Evolutionary conservation across 2,888 invertebrate genomes (phyloP), one percentile per base, ranked within the genome.

Genomic region (Ditylenchus weischeri): DNA sequence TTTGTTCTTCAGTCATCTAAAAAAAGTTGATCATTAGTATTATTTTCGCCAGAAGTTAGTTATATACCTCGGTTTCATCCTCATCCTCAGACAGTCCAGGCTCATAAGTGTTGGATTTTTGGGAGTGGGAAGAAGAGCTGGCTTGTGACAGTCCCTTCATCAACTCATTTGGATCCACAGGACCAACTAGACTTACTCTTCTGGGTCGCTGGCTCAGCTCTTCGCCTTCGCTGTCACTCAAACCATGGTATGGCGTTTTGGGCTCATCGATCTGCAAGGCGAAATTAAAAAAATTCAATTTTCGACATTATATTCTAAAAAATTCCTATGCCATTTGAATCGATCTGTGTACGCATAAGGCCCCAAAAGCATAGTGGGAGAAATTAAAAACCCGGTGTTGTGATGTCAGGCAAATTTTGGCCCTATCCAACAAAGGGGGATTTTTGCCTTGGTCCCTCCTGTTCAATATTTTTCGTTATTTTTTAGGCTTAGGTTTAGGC

Each of bases 231-330:
- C 81, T 78, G 57, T 86, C 86, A 15, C 74, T 76, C 59, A 84
- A 83, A 66, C 83, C 84, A 83, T 88, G 88, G 80, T 88, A 91
- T 0, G 98, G 98, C 36, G 98, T 98, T 85, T 95, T 95, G 1
- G 98, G 96, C 85, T 98, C 98, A 80, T 93, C 81, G 89, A 81
- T 82, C 80, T 80, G 51, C 65, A 73, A 68, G 13, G 23, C 7
- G 7, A 13, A 6, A 23, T 51, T 6, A 10, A 51, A 23, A 51
- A 51, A 23, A 8, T 51, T 51, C 13, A 21, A 13, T 51, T 51
- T 8, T 51, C 19, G 8, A 36, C 58, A 15, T 57, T n/a, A n/a
- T n/a, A n/a, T n/a, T n/a, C n/a, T n/a, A n/a, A n/a, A n/a, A n/a
- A n/a, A n/a, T n/a, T n/a, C n/a, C n/a, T n/a, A n/a, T n/a, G n/a